Percentiles rank a stretch among this genome's conserved stretches.
Conservation (phyloP, 1,140 invertebrate species). For the Drosophila lacteicornis region DNA sequence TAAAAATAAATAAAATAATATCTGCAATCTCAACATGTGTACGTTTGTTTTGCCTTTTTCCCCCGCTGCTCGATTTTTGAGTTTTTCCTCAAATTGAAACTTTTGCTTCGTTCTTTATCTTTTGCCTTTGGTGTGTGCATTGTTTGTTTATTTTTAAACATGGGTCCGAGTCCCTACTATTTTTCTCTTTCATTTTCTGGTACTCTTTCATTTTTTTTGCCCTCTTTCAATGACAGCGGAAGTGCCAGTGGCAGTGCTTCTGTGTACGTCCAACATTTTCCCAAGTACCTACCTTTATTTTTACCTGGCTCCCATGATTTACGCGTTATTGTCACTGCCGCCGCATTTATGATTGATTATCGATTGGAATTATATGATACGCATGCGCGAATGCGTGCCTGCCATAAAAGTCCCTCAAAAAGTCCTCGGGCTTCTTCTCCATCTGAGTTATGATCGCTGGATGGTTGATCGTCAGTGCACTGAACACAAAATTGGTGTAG, state of each 20-base stretch:
- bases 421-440: slow-evolving; percentile 2
- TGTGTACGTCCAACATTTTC: slow-evolving; percentile 35
- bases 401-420: slow-evolving; percentile 43
- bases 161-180: slow-evolving; percentile 42
- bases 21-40: slow-evolving; percentile 79
- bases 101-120: slow-evolving; percentile 62
- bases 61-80: slow-evolving; percentile 19
- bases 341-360: slow-evolving; percentile 84
- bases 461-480: slow-evolving; percentile 12
- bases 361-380: slow-evolving; percentile 81
- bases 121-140: slow-evolving; percentile 43
- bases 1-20: slow-evolving; percentile 82
- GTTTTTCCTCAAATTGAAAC: slow-evolving; percentile 56
- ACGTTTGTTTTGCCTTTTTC: slow-evolving; percentile 50
- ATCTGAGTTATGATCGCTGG: slow-evolving; percentile 56
- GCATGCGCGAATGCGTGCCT: slow-evolving; percentile 81
- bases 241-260: slow-evolving; percentile 49
- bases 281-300: slow-evolving; percentile 18
- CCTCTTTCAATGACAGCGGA: slow-evolving; percentile 71
- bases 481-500: background rate
- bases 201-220: slow-evolving; percentile 32
- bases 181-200: slow-evolving; percentile 21
- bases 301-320: slow-evolving; percentile 72
- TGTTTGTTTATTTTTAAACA: slow-evolving; percentile 82
- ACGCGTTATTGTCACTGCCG: slow-evolving; percentile 79